Conservation (phyloP, 1,140 invertebrate species). For the Melitaea cinxia region DNA sequence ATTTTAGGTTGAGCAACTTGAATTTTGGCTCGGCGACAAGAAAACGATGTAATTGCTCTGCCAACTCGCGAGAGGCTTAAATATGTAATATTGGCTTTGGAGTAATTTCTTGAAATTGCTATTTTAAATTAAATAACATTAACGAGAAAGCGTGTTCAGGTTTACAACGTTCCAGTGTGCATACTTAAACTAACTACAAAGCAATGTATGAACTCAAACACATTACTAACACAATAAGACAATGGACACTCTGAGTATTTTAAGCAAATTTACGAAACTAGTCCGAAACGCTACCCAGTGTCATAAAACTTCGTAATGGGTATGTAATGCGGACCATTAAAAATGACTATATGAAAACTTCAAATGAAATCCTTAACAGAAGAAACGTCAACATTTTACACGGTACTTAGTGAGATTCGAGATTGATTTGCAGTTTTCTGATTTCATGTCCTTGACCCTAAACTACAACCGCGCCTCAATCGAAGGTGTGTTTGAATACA, state of each 20-base stretch:
- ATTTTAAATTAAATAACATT: constrained; percentile 13
- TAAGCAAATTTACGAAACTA: not conserved
- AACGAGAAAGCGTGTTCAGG: not conserved
- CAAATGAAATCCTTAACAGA: too few species aligned
- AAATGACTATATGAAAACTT: too few species aligned
- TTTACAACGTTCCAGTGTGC: not conserved
- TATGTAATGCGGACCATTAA: too few species aligned
- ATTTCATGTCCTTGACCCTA: not conserved
- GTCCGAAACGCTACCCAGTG: not conserved
- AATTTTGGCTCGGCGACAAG: constrained; percentile 32
- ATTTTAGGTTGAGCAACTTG: constrained; percentile 27
- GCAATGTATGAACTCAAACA: not conserved
- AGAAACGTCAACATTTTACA: not conserved
- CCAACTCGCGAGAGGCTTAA: constrained; percentile 23
- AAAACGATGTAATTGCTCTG: constrained; percentile 28
- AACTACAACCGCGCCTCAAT: not conserved
- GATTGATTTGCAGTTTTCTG: not conserved
- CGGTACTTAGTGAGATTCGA: not conserved
- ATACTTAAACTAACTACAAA: not conserved
- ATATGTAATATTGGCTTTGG: constrained; percentile 15
- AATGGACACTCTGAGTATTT: not conserved
- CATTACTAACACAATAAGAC: not conserved
- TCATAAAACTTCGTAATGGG: too few species aligned
- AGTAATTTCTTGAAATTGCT: constrained; percentile 2
- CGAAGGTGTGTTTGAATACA: too few species aligned